Evolutionary conservation across 2,888 invertebrate species (phyloP).

Genomic region (Leptura quadrifasciata): DNA sequence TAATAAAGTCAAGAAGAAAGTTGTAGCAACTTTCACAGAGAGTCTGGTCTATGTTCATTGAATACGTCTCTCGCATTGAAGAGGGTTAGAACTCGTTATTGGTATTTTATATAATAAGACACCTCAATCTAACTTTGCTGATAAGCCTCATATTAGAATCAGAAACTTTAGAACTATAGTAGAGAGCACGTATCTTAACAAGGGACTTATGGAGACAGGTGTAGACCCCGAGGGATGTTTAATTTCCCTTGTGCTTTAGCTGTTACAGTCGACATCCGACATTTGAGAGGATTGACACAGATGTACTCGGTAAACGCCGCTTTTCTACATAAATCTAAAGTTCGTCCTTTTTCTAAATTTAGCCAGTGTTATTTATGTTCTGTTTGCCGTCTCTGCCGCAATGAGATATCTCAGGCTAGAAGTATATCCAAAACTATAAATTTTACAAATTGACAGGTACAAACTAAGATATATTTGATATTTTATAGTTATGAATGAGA

Average conservation of each 20-base stretch:
- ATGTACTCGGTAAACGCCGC: not conserved
- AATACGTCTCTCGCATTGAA: not conserved
- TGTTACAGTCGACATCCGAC: conserved; percentile 1
- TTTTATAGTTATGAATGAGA: not conserved
- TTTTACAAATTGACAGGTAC: not conserved
- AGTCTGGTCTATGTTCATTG: not conserved
- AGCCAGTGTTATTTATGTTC: not conserved
- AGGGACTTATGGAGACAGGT: not conserved
- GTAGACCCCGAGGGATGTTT: not conserved
- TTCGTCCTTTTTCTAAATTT: not conserved
- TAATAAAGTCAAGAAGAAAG: not conserved
- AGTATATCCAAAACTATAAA: not conserved
- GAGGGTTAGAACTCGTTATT: not conserved
- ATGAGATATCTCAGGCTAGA: not conserved
- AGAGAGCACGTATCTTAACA: not conserved
- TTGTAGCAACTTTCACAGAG: not conserved
- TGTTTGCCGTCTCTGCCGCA: not conserved
- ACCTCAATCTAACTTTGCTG: not conserved
- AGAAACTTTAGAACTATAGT: not conserved
- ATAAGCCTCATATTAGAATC: not conserved
- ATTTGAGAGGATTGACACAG: not conserved
- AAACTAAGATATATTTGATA: not conserved
- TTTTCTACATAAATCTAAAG: not conserved
- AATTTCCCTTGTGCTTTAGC: not conserved
- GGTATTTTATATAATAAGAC: not conserved